A percentile compares a stretch with the other conserved stretches of the same genome.
These are phyloP conservation scores for Acholoe squamosa DNA, from an alignment of 2,888 invertebrate species.

Conservation along the genomic window DNA sequence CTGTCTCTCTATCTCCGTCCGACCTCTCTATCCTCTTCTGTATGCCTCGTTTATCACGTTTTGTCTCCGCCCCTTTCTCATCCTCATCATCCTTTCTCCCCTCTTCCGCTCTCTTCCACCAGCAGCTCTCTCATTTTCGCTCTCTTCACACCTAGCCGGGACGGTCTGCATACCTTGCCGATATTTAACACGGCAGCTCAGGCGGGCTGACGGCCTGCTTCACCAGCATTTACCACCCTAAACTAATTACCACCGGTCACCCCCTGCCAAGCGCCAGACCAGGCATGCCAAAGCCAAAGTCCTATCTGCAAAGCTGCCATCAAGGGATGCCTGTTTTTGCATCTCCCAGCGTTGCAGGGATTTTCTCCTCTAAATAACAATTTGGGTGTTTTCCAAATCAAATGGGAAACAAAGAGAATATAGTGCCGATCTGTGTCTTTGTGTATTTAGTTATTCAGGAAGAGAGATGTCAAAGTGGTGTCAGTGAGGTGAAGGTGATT, in stretches of 20 bases:
- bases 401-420: too few species aligned
- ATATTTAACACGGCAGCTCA: neutral
- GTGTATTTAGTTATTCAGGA: too few species aligned
- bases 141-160: neutral
- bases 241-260: slow-evolving; percentile 1
- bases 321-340: neutral
- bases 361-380: neutral
- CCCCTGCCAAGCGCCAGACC: neutral
- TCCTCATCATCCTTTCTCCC: neutral
- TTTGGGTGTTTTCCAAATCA: too few species aligned
- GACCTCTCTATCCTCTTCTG: neutral
- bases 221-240: slow-evolving; percentile 7
- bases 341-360: neutral
- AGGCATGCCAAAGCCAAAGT: neutral
- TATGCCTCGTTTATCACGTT: too few species aligned
- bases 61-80: too few species aligned
- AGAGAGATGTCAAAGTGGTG: too few species aligned
- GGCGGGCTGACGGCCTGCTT: neutral
- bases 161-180: neutral
- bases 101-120: neutral
- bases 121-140: neutral
- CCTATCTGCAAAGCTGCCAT: slow-evolving; percentile 11
- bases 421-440: too few species aligned
- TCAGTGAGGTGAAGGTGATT: too few species aligned
- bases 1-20: neutral